Conservation (phyloP, 1,140 invertebrate species). For the Cylas formicarius region DNA sequence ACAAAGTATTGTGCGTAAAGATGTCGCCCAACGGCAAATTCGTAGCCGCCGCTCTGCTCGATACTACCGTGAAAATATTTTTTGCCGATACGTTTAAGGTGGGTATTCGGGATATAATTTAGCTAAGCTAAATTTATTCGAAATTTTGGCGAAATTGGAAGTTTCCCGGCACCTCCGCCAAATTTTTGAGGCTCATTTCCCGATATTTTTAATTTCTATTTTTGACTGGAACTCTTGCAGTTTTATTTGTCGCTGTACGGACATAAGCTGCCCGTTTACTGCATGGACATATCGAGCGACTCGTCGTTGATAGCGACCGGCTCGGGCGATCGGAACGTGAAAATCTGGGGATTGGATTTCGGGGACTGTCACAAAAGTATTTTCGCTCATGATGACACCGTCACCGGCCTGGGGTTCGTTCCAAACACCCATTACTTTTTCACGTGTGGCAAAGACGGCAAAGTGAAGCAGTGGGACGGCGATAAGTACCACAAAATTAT, state of each 20-base stretch:
- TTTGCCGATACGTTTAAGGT: conserved; percentile 91
- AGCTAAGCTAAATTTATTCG: not conserved
- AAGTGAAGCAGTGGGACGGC: conserved; percentile 94
- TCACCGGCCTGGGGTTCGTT: conserved; percentile 83
- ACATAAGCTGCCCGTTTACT: conserved; percentile 89
- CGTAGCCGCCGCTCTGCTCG: conserved; percentile 81
- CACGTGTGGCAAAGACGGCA: conserved; percentile 86
- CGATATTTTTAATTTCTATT: no score
- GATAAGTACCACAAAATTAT: conserved; percentile 87
- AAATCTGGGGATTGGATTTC: conserved; percentile 98
- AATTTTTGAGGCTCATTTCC: no score
- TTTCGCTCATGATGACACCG: conserved; percentile 91
- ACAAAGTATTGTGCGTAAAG: conserved; percentile 74
- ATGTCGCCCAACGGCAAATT: conserved; percentile 82
- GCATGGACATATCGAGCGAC: conserved; percentile 92
- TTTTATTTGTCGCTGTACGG: conserved; percentile 95
- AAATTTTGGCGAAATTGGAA: not conserved
- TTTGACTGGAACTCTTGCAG: conserved; percentile 49
- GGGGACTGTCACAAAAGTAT: conserved; percentile 89
- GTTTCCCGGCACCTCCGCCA: no score
- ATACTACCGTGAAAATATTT: conserved; percentile 93
- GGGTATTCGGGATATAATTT: conserved; percentile 17
- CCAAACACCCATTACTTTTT: conserved; percentile 91
- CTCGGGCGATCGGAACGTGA: conserved; percentile 90
- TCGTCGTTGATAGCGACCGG: conserved; percentile 85